Evolutionary conservation across 2,888 invertebrate species (phyloP).

Genomic region (Pocota personata): DNA sequence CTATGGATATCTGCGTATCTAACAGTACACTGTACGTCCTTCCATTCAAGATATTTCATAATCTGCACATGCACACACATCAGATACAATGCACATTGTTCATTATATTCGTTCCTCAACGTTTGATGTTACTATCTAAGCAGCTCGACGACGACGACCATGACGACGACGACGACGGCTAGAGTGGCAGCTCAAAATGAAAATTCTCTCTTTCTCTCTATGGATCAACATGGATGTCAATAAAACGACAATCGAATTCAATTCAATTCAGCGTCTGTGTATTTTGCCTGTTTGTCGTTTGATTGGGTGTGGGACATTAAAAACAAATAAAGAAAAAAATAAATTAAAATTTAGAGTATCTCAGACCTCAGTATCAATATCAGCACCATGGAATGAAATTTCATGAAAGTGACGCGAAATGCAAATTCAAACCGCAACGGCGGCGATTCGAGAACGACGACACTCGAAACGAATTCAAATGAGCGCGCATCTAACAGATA

Average conservation of each 20-base stretch:
- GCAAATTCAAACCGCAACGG: slow-evolving; percentile 50
- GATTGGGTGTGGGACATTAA: slow-evolving; percentile 56
- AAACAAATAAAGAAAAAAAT: slow-evolving; percentile 46
- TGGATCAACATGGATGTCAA: slow-evolving; percentile 34
- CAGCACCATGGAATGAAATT: neutral
- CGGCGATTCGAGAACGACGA: neutral
- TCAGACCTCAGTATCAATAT: slow-evolving; percentile 1
- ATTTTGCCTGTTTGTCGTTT: slow-evolving; percentile 58
- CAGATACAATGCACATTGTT: slow-evolving; percentile 54
- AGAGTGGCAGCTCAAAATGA: slow-evolving; percentile 10
- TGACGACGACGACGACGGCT: neutral
- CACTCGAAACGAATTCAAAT: slow-evolving; percentile 55
- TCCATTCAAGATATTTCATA: slow-evolving; percentile 56
- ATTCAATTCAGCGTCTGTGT: slow-evolving; percentile 50
- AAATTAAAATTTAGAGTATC: slow-evolving; percentile 11
- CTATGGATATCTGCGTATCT: slow-evolving; percentile 8
- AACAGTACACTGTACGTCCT: slow-evolving; percentile 9
- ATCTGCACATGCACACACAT: slow-evolving; percentile 21
- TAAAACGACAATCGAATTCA: slow-evolving; percentile 53
- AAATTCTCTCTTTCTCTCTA: neutral
- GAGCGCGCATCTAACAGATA: slow-evolving; percentile 45
- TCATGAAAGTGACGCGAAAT: slow-evolving; percentile 45
- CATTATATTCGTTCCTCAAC: neutral
- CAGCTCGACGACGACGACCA: neutral
- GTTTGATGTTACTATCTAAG: slow-evolving; percentile 37